These are phyloP conservation scores for Eriocheir sinensis DNA, from an alignment of 1,140 invertebrate species.

Conservation along the genomic window DNA sequence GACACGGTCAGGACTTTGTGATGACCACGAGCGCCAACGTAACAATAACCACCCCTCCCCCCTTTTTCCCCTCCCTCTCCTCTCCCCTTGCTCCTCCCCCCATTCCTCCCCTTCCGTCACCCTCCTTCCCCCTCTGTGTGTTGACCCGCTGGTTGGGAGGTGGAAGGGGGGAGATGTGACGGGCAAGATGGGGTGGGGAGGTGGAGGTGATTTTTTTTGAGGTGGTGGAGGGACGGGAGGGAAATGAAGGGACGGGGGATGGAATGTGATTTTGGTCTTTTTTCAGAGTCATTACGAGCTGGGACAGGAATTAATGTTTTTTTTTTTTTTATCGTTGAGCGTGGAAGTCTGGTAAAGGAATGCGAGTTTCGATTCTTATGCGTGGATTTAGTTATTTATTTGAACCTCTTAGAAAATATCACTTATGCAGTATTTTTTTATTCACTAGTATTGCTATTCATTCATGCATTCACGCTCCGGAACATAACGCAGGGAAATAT, in stretches of 20 bases:
- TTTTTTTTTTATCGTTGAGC: no score
- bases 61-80: background rate
- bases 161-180: background rate
- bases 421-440: no score
- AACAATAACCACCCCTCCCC: constrained; percentile 43
- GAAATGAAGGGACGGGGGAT: background rate
- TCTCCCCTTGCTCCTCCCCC: background rate
- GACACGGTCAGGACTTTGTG: constrained; percentile 67
- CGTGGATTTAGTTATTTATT: no score
- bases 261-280: no score
- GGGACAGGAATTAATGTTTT: no score
- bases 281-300: no score
- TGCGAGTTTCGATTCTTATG: no score
- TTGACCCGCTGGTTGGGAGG: background rate
- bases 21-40: constrained; percentile 58
- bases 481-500: no score
- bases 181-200: background rate
- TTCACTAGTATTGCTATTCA: no score
- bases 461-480: no score
- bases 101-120: background rate
- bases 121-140: background rate
- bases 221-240: background rate
- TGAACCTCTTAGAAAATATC: no score
- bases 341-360: no score
- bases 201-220: background rate